Evolutionary conservation across 2,888 invertebrate species (phyloP), one percentile per base, ranked within the genome.

Genomic region (Catocala nupta): DNA sequence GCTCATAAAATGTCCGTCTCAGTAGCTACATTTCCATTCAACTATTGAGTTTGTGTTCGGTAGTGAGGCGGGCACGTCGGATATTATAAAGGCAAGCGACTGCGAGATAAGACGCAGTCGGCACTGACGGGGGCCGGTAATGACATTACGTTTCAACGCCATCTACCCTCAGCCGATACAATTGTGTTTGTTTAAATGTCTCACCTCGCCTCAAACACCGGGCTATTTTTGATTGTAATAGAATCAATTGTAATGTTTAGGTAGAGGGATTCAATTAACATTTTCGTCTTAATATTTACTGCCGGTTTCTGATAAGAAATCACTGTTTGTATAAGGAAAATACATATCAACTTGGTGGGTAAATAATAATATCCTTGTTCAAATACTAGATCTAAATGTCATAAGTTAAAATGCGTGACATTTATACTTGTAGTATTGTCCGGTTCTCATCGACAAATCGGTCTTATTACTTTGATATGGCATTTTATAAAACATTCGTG

Each of bases 51-150:
- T 63, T 61, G 34, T 70, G 73, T 71, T 75, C 65, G 69, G 57
- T 67, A 71, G 67, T 73, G 71, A 69, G 68, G 60, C 75, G 64
- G 68, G 70, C 60, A 72, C 73, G 75, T 75, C 75, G 69, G 76
- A 73, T 80, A 71, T 78, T 75, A 72, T 81, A 79, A 81, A 77
- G 71, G 76, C 71, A 66, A 73, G 74, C 69, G 64, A 62, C 68
- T 75, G 62, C 39, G 69, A 81, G 82, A 81, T 81, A 81, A 81
- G 77, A 73, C 74, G 74, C 68, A 73, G 70, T 73, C 73, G 76
- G 67, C 73, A 70, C 69, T 74, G 77, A 73, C 76, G 70, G 55
- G 51, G 50, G 58, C 73, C 75, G 74, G 75, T 81, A 80, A 81
- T 77, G 71, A 71, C 73, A 77, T 75, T 75, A 75, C 68, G 65